Evolutionary conservation across 2,113 vertebrate genomes (phyloP), one percentile per base, ranked within the genome.

Genomic region (Alethe castanea): DNA sequence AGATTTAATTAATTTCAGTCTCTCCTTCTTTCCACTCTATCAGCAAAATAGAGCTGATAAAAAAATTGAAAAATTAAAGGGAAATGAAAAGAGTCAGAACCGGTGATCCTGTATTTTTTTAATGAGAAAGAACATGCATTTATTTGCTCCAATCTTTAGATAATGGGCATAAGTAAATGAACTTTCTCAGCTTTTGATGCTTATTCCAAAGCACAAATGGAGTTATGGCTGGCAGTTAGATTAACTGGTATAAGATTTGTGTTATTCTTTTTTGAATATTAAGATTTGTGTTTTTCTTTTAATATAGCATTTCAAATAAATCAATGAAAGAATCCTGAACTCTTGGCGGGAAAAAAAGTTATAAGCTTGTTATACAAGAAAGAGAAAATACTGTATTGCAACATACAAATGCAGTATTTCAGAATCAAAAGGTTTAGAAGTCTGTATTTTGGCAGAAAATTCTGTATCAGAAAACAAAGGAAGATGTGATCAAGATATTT

Each of bases 1-100:
- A 85, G 38, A 83, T 78, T 44, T 86, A 88, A 90, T 94, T 86
- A 91, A 85, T 91, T 38, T 90, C 60, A 89, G 44, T 59, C 44
- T 88, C 54, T 92, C 33, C 61, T 93, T 88, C 67, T 48, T 86
- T 88, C 61, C 4, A 67, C 53, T 71, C 67, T 52, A 53, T 71
- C 60, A 73, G 44, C 54, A 80, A 97, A 79, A 52, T 2, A 79
- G 57, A 69, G 28, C 24, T 0, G 2, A 83, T 70, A 80, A 86
- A 81, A 81, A 66, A 85, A 81, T 50, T 24, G 76, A 81, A 36
- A 91, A 65, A 61, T 81, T 67, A 44, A 73, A 28, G 9, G 29
- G 45, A 85, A 84, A 74, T 61, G 28, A 22, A 61, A 54, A 48
- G 14, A 80, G 33, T 61, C 33, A 57, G 36, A 83, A 64, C 9